Evolutionary conservation across 2,113 vertebrate genomes (phyloP).

Genomic region (Sialia sialis): DNA sequence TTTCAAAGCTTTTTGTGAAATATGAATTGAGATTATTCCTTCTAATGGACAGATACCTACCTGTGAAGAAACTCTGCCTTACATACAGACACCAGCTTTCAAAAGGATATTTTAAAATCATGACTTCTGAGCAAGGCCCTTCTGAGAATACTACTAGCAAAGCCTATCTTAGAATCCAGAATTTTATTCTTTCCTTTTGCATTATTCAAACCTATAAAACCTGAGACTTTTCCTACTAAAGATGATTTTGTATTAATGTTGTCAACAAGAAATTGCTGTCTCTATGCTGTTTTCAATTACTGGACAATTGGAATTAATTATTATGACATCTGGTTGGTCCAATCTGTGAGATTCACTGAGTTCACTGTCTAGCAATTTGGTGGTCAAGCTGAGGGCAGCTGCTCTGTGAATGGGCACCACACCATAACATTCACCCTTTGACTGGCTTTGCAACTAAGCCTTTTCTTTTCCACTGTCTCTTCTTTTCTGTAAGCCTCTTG

Average conservation of each 20-base stretch:
- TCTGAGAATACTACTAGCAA: neutral
- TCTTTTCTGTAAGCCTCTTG: neutral
- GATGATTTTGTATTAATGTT: neutral
- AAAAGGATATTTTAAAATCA: neutral
- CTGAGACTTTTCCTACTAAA: neutral
- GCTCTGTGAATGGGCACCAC: neutral
- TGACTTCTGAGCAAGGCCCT: neutral
- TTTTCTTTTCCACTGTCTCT: neutral
- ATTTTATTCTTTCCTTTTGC: neutral
- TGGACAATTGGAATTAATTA: conserved; percentile 7
- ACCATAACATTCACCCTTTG: neutral
- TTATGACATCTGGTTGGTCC: conserved; percentile 38
- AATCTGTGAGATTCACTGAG: conserved; percentile 24
- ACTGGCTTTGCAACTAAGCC: neutral
- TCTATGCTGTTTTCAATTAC: conserved; percentile 5
- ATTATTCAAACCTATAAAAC: neutral
- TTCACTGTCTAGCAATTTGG: conserved; percentile 60
- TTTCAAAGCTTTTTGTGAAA: neutral
- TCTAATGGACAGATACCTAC: neutral
- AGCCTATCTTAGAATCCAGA: neutral
- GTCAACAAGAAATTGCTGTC: neutral
- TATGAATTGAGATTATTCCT: neutral
- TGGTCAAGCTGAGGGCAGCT: conserved; percentile 21
- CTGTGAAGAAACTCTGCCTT: neutral
- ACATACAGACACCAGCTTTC: neutral